Evolutionary conservation across 2,888 invertebrate species (phyloP).

Genomic region (Pilophorus perplexus): DNA sequence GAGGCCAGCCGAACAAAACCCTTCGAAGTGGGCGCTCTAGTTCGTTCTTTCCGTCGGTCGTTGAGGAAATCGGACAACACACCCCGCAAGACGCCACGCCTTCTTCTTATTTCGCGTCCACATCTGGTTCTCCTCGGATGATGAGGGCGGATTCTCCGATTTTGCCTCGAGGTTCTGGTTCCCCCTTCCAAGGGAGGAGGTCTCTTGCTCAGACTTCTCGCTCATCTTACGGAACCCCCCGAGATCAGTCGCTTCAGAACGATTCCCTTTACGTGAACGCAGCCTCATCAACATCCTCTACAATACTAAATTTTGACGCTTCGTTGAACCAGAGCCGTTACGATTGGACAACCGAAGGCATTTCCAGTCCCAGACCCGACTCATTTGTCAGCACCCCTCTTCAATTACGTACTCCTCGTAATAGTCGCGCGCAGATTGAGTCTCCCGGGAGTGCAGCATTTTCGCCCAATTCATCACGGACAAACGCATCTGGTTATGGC

Average conservation of each 20-base stretch:
- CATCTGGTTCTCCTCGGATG: constrained; percentile 13
- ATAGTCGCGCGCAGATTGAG: constrained; percentile 7
- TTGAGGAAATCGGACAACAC: not conserved
- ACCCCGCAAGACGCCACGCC: constrained; percentile 1
- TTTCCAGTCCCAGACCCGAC: not conserved
- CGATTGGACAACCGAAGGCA: not conserved
- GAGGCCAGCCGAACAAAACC: not conserved
- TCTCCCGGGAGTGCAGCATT: constrained; percentile 7
- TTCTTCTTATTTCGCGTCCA: constrained; percentile 15
- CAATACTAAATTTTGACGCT: too few species aligned
- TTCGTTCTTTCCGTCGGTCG: not conserved
- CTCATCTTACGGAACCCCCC: constrained; percentile 1
- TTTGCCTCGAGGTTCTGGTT: not conserved
- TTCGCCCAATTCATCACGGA: constrained; percentile 5
- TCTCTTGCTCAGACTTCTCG: not conserved
- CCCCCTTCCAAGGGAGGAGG: not conserved
- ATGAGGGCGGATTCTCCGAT: constrained; percentile 30
- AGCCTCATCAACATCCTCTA: too few species aligned
- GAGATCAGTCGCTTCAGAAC: too few species aligned
- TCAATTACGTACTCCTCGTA: constrained; percentile 1
- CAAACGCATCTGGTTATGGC: too few species aligned
- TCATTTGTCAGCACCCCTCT: not conserved
- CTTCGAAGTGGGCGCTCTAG: not conserved
- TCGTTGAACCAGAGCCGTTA: not conserved
- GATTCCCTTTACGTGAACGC: constrained; percentile 15